Percentiles rank a stretch among this genome's conserved stretches.
Conservation (phyloP, 2,888 invertebrate genomes). For the Pimpla rufipes region DNA sequence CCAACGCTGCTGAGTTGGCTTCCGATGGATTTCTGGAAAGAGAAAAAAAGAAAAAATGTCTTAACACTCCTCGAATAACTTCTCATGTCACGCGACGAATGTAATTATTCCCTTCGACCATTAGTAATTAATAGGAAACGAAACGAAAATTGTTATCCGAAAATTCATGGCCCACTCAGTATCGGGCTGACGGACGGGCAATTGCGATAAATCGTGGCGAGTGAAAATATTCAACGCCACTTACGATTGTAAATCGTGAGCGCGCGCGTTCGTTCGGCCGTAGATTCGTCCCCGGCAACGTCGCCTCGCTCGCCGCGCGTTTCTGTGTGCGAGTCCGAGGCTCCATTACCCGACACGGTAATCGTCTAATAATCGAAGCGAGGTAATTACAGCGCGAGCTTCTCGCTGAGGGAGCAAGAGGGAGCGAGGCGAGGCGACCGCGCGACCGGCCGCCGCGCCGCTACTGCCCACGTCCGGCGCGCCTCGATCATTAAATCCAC, state of each 20-base stretch:
- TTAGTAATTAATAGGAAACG: neutral
- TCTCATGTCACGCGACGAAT: no score
- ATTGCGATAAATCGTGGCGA: constrained; percentile 20
- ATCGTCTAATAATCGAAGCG: constrained; percentile 73
- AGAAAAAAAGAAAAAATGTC: neutral
- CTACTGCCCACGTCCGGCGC: constrained; percentile 81
- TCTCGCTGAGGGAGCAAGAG: constrained; percentile 51
- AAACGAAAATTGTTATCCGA: neutral
- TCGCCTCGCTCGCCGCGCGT: constrained; percentile 55
- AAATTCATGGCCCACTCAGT: neutral
- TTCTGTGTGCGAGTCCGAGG: constrained; percentile 3
- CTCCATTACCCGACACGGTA: constrained; percentile 70
- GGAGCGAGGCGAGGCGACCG: constrained; percentile 20
- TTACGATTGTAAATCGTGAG: constrained; percentile 46
- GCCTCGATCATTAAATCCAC: constrained; percentile 82
- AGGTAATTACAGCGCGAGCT: constrained; percentile 70
- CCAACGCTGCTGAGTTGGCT: neutral
- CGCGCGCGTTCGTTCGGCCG: neutral
- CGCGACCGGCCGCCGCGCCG: constrained; percentile 35
- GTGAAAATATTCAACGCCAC: constrained; percentile 31
- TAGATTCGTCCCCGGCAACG: constrained; percentile 12
- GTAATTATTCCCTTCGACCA: neutral
- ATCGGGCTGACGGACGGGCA: neutral
- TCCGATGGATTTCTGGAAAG: neutral
- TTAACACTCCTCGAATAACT: no score